Conservation (phyloP, 2,113 vertebrate species). For the Rostratula benghalensis region DNA sequence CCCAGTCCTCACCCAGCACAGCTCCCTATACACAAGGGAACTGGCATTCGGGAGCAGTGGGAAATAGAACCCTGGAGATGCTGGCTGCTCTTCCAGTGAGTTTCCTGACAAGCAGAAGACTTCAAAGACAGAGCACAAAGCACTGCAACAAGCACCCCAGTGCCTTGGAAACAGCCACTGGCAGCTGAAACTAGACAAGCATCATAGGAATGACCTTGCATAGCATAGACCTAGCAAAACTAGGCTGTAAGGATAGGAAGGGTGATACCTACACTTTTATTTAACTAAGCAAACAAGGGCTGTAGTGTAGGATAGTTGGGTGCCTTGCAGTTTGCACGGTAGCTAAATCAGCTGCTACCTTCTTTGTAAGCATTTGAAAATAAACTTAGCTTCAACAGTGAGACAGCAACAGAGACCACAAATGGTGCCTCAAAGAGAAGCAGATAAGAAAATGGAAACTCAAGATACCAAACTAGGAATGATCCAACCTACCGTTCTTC, state of each 20-base stretch:
- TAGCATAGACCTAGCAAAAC: background rate
- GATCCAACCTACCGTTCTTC: background rate
- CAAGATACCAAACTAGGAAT: background rate
- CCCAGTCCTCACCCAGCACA: background rate
- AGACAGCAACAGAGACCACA: background rate
- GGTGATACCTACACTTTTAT: background rate
- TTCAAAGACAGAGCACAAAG: background rate
- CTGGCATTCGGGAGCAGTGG: rapidly evolving
- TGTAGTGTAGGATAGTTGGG: background rate
- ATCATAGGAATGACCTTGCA: background rate
- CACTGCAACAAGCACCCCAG: background rate
- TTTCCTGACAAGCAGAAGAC: background rate
- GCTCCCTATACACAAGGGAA: background rate
- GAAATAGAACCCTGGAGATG: background rate
- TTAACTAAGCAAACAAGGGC: background rate
- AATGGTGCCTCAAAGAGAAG: background rate
- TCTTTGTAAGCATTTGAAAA: background rate
- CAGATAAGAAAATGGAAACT: background rate
- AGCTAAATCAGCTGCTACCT: background rate
- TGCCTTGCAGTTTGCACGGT: background rate
- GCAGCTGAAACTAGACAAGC: background rate
- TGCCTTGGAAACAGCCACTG: background rate
- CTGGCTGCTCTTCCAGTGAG: background rate
- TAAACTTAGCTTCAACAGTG: background rate
- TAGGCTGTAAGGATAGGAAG: background rate